Percentiles rank a stretch among this genome's conserved stretches.
phyloP scores from a whole-genome alignment of 1,140 invertebrate genomes.

The Schmidtea mediterranea region DNA sequence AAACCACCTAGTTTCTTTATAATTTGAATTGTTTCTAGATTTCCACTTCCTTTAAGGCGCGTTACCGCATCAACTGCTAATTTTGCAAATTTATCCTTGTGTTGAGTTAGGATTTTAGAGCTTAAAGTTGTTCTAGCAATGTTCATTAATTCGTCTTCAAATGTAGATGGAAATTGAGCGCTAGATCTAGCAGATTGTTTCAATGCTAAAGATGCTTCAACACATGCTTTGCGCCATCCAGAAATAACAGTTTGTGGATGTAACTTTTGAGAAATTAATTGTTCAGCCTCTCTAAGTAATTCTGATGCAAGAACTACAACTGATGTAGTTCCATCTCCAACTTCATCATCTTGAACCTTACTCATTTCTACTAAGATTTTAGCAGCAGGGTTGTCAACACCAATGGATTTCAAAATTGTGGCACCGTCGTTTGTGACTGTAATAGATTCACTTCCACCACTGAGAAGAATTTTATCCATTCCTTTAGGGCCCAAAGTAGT shows the following conservation, averaged over 20 bases:
- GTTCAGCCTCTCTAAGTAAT: constrained; percentile 73
- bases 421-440: constrained; percentile 98
- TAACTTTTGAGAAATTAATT: constrained; percentile 65
- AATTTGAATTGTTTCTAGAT: constrained; percentile 80
- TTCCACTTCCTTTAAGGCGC: constrained; percentile 66
- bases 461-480: constrained; percentile 86
- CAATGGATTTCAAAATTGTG: constrained; percentile 78
- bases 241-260: constrained; percentile 91
- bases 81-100: constrained; percentile 83
- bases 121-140: constrained; percentile 88
- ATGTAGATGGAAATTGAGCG: constrained; percentile 42
- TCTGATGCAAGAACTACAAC: constrained; percentile 88
- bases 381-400: constrained; percentile 91
- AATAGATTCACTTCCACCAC: constrained; percentile 49
- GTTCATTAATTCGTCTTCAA: constrained; percentile 66
- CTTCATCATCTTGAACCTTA: constrained; percentile 92
- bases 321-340: constrained; percentile 95
- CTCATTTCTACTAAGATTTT: constrained; percentile 96
- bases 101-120: constrained; percentile 86
- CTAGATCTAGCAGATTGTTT: constrained; percentile 48
- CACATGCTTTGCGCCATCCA: constrained; percentile 64
- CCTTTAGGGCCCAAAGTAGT: constrained; percentile 93
- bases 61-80: constrained; percentile 79
- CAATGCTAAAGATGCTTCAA: constrained; percentile 53
- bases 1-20: constrained; percentile 80